Evolutionary conservation across 2,888 invertebrate species (phyloP), one percentile per base, ranked within the genome.

Genomic region (Thyatira batis): DNA sequence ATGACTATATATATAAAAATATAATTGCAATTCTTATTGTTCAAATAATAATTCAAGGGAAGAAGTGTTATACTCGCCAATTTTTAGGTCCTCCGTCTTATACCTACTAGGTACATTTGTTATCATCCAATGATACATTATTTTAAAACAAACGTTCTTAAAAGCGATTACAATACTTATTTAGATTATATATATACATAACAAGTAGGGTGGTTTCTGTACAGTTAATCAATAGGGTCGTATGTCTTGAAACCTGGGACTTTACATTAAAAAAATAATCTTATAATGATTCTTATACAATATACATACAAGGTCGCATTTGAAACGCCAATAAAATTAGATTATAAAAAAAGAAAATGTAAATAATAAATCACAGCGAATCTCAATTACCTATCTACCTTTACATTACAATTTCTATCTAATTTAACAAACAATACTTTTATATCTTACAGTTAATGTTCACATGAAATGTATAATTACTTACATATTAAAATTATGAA

Each of bases 261-360:
- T 63, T 72, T 79, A 78, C 67, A 68, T 82, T 89, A 89, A 71
- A 89, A 89, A 88, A 89, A 89, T 88, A 89, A 74, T 78, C 69
- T 78, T 82, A 80, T 55, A 13, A 55, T n/a, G 59, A 61, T 66
- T 66, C 52, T 58, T 48, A 60, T 65, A 65, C 58, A 71, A 65
- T 63, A 63, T 65, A 63, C 57, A 54, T 21, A 61, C 61, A 63
- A 61, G 69, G 54, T 51, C n/a, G 39, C 39, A 8, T 61, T 67
- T 68, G 67, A 58, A 56, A 66, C 67, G 73, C 67, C 67, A 51
- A 77, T 57, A 61, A 54, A 66, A 68, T 51, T 45, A 64, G 63
- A 61, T 63, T 66, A 67, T 70, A 60, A 52, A 55, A 67, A 60
- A 69, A 65, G 58, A 58, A 58, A 61, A 58, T 59, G 65, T 60